Conservation (phyloP, 2,797 vertebrate genomes). For the Apogon hyalosoma region DNA sequence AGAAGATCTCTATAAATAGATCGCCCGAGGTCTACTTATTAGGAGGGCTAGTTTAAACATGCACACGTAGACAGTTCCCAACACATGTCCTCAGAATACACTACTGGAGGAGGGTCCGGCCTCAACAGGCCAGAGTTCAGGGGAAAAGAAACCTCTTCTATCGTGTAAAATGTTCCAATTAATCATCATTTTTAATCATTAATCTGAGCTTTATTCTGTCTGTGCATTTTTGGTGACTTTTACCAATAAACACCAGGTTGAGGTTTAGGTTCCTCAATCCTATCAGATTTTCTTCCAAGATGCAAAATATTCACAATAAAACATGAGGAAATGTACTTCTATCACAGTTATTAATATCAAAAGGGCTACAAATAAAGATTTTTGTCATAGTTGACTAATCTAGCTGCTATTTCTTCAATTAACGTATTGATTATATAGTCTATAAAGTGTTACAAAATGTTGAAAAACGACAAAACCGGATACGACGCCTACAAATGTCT, state of each 20-base stretch:
- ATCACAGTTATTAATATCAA: no score
- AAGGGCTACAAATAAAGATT: no score
- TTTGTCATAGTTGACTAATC: no score
- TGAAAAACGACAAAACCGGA: no score
- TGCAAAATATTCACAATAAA: background rate
- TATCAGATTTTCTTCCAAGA: conserved; percentile 6
- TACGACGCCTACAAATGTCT: no score
- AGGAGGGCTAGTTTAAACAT: conserved; percentile 26
- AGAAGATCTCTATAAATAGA: conserved; percentile 33
- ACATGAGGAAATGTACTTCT: no score
- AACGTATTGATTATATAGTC: no score
- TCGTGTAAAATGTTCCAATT: background rate
- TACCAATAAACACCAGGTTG: background rate
- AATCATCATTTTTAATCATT: background rate
- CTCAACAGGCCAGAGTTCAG: background rate
- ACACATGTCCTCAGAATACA: background rate
- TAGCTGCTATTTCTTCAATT: no score
- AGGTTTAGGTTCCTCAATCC: background rate
- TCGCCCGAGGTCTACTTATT: background rate
- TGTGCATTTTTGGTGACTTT: background rate
- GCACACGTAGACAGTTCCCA: conserved; percentile 15
- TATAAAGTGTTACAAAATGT: no score
- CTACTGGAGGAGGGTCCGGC: background rate
- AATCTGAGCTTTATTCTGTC: background rate
- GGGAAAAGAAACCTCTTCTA: background rate